A percentile compares a stretch with the other conserved stretches of the same genome.
These are phyloP conservation scores for Hanleya hanleyi DNA, from an alignment of 2,888 invertebrate genomes.

Conservation along the genomic window DNA sequence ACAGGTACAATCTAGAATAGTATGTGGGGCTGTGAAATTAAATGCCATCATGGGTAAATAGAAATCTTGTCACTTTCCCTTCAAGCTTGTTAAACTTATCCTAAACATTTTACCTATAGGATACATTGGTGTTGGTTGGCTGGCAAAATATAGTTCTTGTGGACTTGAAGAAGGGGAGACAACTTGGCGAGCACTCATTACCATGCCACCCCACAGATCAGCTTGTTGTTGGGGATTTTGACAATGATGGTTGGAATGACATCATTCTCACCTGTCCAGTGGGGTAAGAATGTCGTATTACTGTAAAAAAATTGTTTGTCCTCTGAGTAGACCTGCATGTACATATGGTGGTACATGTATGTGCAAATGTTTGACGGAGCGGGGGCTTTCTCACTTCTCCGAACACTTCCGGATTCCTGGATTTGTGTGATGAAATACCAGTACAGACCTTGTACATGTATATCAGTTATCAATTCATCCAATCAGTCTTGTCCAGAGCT, in stretches of 20 bases:
- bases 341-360: background rate
- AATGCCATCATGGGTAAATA: too few species aligned
- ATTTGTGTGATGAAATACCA: too few species aligned
- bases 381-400: too few species aligned
- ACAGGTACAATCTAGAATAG: too few species aligned
- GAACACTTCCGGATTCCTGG: too few species aligned
- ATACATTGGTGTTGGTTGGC: constrained; percentile 56
- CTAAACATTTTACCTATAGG: constrained; percentile 44
- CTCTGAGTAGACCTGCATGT: background rate
- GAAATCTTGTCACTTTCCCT: too few species aligned
- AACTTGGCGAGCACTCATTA: constrained; percentile 63
- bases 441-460: too few species aligned
- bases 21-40: too few species aligned
- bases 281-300: constrained; percentile 52
- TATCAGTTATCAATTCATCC: too few species aligned
- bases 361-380: background rate
- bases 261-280: constrained; percentile 65
- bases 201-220: constrained; percentile 66
- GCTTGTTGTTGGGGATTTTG: constrained; percentile 66
- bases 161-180: constrained; percentile 61
- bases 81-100: too few species aligned
- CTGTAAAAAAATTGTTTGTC: too few species aligned
- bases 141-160: constrained; percentile 60
- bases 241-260: constrained; percentile 68
- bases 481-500: too few species aligned